These are phyloP conservation scores for Corythucha ciliata DNA, from an alignment of 2,888 invertebrate species.

Conservation along the genomic window DNA sequence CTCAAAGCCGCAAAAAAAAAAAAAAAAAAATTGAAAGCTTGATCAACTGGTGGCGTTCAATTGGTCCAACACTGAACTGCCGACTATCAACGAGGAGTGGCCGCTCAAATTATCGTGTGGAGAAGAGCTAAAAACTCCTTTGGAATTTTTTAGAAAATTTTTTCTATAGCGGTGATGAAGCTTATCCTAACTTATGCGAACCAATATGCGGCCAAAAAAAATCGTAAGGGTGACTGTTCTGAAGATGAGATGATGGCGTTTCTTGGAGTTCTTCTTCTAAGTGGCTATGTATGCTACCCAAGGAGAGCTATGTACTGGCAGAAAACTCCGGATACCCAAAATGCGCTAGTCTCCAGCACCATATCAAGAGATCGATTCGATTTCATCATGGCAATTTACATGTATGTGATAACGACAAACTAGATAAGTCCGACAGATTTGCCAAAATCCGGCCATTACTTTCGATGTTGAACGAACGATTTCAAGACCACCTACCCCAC, in stretches of 20 bases:
- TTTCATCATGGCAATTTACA: conserved; percentile 16
- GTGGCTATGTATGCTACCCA: conserved; percentile 10
- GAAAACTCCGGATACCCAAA: conserved; percentile 2
- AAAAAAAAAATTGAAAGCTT: no score
- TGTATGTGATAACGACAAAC: conserved; percentile 14
- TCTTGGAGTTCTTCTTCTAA: conserved; percentile 15
- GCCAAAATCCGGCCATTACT: conserved; percentile 10
- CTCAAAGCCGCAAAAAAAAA: no score
- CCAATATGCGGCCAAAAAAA: conserved; percentile 21
- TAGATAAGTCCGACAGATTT: conserved; percentile 12
- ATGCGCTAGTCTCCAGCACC: background rate
- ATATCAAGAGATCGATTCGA: conserved; percentile 15
- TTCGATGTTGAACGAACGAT: conserved; percentile 5
- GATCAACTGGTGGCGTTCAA: no score
- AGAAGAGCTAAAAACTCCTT: background rate
- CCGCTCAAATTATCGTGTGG: background rate
- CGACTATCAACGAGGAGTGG: no score
- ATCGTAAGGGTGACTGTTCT: conserved; percentile 22
- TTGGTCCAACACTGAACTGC: no score
- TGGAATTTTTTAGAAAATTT: conserved; percentile 11
- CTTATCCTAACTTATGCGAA: conserved; percentile 19
- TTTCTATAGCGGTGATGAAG: background rate
- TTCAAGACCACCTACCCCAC: background rate
- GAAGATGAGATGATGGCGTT: conserved; percentile 20
- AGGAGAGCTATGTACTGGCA: conserved; percentile 20